Evolutionary conservation across 2,113 vertebrate species (phyloP), one percentile per base, ranked within the genome.

Genomic region (Phainopepla nitens): DNA sequence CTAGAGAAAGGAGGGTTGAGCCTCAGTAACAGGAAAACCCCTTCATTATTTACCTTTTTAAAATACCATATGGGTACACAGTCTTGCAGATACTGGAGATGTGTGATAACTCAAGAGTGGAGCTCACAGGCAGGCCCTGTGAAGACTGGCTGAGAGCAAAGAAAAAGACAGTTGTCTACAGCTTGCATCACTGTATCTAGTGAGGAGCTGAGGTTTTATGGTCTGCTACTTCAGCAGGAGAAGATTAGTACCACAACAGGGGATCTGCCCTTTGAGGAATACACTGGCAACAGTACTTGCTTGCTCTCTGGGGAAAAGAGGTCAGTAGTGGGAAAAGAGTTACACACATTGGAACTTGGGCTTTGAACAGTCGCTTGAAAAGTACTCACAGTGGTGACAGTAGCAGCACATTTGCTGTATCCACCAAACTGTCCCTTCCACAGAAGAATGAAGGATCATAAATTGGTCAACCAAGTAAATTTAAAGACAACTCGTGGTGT

Each of bases 281-380:
- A 11, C 0, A 2, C 33, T 91, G 69, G 21, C 18, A 33, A 6
- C 3, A 20, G 31, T 50, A 24, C 10, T 45, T 29, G 23, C 11
- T 73, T 41, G 33, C 22, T 57, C 5, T 22, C 12, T 45, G 13
- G 3, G 56, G 25, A 7, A 27, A 57, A 57, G 31, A 39, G 27
- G 8, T 58, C 60, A 60, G 65, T 22, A 49, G 62, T 14, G 27
- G 42, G 14, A 54, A 57, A 7, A 29, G 33, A 19, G n/a, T 7
- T 39, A 4, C 2, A 2, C 7, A 4, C 2, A 1, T 6, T 19
- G 7, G 14, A 62, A 62, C 27, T 42, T 39, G 5, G 3, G 20
- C 15, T 78, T 84, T 50, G 3, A 78, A n/a, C 35, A 49, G 36
- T 56, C 4, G 4, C 13, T 56, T 68, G 1, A 14, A 68, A 82